Evolutionary conservation across 2,113 vertebrate genomes (phyloP).

Genomic region (Corapipo altera): DNA sequence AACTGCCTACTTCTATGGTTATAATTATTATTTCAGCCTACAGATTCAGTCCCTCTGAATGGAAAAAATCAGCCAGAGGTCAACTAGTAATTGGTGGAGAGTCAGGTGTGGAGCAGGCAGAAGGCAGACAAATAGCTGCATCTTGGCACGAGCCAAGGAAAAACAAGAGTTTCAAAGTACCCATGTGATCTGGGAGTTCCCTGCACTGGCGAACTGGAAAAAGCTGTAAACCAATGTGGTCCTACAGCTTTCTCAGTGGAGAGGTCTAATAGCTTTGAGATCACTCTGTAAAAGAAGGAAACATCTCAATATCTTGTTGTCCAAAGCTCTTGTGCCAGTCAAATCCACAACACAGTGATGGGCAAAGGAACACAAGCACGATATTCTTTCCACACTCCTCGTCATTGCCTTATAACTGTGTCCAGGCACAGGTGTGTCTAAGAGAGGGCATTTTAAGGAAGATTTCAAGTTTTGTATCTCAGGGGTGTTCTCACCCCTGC

Average conservation of each 20-base stretch:
- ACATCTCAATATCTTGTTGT: fast-evolving
- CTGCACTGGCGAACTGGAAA: neutral
- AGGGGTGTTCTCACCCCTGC: neutral
- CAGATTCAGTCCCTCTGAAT: neutral
- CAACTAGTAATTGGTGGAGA: neutral
- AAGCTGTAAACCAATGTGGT: neutral
- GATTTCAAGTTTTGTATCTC: neutral
- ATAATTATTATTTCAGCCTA: neutral
- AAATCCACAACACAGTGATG: neutral
- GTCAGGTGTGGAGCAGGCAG: neutral
- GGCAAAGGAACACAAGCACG: neutral
- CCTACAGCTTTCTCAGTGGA: neutral
- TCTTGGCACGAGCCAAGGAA: neutral
- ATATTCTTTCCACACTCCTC: neutral
- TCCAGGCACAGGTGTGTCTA: neutral
- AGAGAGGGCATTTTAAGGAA: neutral
- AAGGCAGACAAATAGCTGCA: neutral
- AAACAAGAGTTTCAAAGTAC: neutral
- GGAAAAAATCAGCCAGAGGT: neutral
- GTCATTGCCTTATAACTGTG: neutral
- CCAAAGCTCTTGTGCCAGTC: neutral
- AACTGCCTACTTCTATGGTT: neutral
- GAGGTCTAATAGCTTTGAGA: neutral
- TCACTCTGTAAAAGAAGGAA: neutral
- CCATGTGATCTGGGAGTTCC: neutral